Percentiles rank a stretch among this genome's conserved stretches.
These are phyloP conservation scores for Eulemur coronatus DNA, from an alignment of 2,797 vertebrate genomes.

Conservation along the genomic window DNA sequence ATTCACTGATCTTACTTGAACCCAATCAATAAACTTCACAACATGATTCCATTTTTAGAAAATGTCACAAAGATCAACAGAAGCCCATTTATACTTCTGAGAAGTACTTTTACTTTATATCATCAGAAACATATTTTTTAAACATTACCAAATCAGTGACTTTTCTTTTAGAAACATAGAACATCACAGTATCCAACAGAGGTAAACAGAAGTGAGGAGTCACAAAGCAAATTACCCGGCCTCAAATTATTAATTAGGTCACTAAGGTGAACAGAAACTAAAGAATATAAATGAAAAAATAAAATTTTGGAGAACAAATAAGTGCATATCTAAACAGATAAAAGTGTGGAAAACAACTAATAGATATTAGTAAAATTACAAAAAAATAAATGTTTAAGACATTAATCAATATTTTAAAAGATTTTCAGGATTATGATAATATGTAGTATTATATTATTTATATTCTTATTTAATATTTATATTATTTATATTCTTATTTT, in stretches of 20 bases:
- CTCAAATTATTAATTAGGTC: background rate
- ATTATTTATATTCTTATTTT: background rate
- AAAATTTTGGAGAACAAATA: background rate
- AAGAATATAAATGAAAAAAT: background rate
- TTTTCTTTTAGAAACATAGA: conserved; percentile 1
- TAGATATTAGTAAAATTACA: background rate
- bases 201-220: background rate
- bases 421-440: background rate
- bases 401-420: background rate
- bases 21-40: conserved; percentile 66
- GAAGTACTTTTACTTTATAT: conserved; percentile 28
- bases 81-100: background rate
- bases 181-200: background rate
- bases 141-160: background rate
- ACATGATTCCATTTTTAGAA: conserved; percentile 64
- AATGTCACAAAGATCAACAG: conserved; percentile 55
- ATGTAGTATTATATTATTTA: background rate
- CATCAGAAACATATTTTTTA: background rate
- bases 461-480: too few relatives aligned
- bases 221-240: background rate
- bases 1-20: conserved; percentile 69
- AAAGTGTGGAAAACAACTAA: background rate
- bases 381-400: background rate
- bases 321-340: background rate
- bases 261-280: background rate